Evolutionary conservation across 2,888 invertebrate genomes (phyloP), one percentile per base, ranked within the genome.

Genomic region (Heliconius erato): DNA sequence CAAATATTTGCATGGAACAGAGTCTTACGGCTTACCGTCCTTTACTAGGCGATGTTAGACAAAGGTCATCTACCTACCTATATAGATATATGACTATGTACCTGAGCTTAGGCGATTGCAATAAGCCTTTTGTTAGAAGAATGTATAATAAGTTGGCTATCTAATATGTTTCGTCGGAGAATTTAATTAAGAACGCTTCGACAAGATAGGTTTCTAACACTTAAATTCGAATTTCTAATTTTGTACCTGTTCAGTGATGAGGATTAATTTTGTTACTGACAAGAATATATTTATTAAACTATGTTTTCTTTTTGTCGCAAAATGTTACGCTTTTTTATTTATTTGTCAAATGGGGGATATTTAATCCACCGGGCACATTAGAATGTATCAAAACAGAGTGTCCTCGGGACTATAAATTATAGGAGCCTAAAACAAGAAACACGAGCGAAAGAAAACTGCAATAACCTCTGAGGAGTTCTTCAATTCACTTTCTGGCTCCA

Each of bases 1-100:
- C 78, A 78, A 78, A 78, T 78, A 68, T 78, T 78, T 78, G 78
- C 78, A 78, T 78, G 78, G 23, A 78, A 67, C 78, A 78, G 77
- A 77, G 78, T 67, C 78, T 78, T 78, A 68, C 44, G 19, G 78
- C 78, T 78, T 68, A 78, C 49, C 68, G 67, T 78, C 78, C 49
- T 78, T 78, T 78, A 28, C 32, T n/a, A 78, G 67, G 49, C 44
- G 65, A 28, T 77, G 63, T 77, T 68, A 78, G 76, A 76, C 68
- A 78, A 78, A 78, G 78, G 78, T 78, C 44, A 67, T 40, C 63
- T 59, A 28, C 6, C 68, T 32, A 19, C 35, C 35, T 11, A 19
- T 26, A 14, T 26, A 40, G n/a, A 32, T 32, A 12, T 72, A 26
- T 28, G 49, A 44, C n/a, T 28, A 59, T 78, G 26, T 65, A 78